These are phyloP conservation scores for Anodontia alba DNA, from an alignment of 2,888 invertebrate species.

Conservation along the genomic window DNA sequence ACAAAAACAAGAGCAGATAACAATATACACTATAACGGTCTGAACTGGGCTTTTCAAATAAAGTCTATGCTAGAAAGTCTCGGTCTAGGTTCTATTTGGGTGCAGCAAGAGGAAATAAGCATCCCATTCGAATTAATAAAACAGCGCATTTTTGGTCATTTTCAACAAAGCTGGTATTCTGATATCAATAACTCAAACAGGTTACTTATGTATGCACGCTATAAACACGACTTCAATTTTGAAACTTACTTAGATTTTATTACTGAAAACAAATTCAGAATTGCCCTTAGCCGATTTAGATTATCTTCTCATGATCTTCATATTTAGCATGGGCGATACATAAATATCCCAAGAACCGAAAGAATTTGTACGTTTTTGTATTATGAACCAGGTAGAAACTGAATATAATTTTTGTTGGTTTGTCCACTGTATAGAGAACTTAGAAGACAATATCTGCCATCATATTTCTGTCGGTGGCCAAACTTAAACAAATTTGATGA, in stretches of 20 bases:
- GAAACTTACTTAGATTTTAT: constrained; percentile 25
- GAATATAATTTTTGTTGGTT: constrained; percentile 22
- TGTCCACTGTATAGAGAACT: constrained; percentile 22
- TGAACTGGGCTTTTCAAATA: neutral
- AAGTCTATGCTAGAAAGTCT: neutral
- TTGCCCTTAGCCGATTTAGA: constrained; percentile 26
- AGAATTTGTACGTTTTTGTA: constrained; percentile 24
- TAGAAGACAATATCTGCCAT: constrained; percentile 14
- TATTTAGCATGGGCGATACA: constrained; percentile 24
- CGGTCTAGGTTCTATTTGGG: neutral
- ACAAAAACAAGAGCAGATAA: neutral
- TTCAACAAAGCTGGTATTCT: neutral
- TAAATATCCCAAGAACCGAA: constrained; percentile 17
- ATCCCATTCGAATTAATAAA: neutral
- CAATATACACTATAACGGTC: neutral
- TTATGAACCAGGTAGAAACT: constrained; percentile 15
- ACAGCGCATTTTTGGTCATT: neutral
- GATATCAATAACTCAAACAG: neutral
- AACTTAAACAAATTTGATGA: constrained; percentile 17
- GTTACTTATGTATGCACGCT: neutral
- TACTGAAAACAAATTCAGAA: neutral
- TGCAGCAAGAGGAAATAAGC: neutral
- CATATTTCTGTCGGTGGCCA: constrained; percentile 22
- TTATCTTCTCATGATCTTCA: constrained; percentile 18
- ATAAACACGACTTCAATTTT: neutral